Conservation (phyloP, 2,888 invertebrate genomes). For the Dryobota labecula region DNA sequence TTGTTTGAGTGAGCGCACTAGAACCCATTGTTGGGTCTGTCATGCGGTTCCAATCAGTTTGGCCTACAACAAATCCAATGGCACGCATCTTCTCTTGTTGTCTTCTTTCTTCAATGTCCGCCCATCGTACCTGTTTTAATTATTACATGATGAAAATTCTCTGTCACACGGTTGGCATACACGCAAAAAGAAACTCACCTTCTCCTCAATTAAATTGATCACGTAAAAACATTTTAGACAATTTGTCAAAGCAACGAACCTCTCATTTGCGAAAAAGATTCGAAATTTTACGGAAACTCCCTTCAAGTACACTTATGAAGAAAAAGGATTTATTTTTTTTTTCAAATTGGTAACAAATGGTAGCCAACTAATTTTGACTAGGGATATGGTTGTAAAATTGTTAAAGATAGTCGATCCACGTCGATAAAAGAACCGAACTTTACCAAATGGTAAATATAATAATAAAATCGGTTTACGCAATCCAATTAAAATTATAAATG, state of each 20-base stretch:
- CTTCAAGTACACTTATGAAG: conserved; percentile 14
- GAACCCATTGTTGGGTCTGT: conserved; percentile 97
- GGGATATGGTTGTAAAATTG: conserved; percentile 71
- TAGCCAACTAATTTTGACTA: conserved; percentile 42
- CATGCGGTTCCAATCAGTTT: conserved; percentile 98
- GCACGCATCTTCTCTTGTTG: conserved; percentile 98
- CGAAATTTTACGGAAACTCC: conserved; percentile 18
- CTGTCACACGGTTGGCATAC: conserved; percentile 57
- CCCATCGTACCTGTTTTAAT: conserved; percentile 97
- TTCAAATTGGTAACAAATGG: conserved; percentile 12
- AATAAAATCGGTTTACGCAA: conserved; percentile 25
- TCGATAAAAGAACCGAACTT: conserved; percentile 25
- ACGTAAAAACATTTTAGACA: conserved; percentile 30
- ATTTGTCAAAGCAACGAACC: conserved; percentile 25
- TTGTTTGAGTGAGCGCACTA: conserved; percentile 97
- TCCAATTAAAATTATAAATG: conserved; percentile 39
- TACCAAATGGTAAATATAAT: conserved; percentile 27
- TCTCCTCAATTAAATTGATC: conserved; percentile 37
- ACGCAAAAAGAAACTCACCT: conserved; percentile 72
- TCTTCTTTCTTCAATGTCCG: conserved; percentile 98
- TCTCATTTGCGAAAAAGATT: conserved; percentile 19
- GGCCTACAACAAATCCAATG: conserved; percentile 98
- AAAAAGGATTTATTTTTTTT: conserved; percentile 11
- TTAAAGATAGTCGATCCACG: conserved; percentile 32
- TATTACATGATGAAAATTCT: conserved; percentile 83